A percentile compares a stretch with the other conserved stretches of the same genome.
Evolutionary conservation across 2,888 invertebrate genomes (phyloP).

Genomic region (Sinotaia quadrata): DNA sequence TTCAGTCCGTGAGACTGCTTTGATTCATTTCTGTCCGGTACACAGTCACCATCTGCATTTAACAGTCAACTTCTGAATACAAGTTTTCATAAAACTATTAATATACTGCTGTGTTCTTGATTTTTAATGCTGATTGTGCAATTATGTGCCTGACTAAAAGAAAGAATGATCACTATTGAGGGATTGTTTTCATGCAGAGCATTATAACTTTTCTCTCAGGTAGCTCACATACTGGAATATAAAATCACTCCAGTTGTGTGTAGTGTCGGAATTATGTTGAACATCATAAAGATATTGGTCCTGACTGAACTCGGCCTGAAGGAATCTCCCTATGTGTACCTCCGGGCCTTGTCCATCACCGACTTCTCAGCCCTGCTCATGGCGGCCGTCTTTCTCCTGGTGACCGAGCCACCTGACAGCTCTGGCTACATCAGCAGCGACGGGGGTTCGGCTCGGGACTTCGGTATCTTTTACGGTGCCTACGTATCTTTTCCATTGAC

Average conservation of each 20-base stretch:
- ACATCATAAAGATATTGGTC: constrained; percentile 63
- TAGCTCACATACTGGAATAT: constrained; percentile 15
- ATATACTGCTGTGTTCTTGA: too few species aligned
- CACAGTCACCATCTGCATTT: too few species aligned
- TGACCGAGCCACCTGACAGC: neutral
- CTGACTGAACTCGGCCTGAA: constrained; percentile 60
- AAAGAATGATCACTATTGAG: too few species aligned
- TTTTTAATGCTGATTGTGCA: too few species aligned
- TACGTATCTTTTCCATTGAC: constrained; percentile 59
- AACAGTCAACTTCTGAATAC: too few species aligned
- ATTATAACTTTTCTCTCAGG: neutral
- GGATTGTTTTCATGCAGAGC: too few species aligned
- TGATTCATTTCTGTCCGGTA: too few species aligned
- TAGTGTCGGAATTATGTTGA: constrained; percentile 63
- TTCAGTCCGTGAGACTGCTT: too few species aligned
- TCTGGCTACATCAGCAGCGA: constrained; percentile 36
- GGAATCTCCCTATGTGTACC: constrained; percentile 67
- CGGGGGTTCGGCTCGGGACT: constrained; percentile 42
- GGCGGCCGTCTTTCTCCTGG: constrained; percentile 50
- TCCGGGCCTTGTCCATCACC: constrained; percentile 60
- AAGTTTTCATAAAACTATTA: too few species aligned
- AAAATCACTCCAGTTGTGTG: constrained; percentile 64
- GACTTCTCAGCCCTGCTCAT: constrained; percentile 61
- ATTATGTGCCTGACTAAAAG: too few species aligned
- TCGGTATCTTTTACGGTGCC: constrained; percentile 56